A percentile compares a stretch with the other conserved stretches of the same genome.
Evolutionary conservation across 2,797 vertebrate genomes (phyloP).

Genomic region (Chlorospingus flavigularis): DNA sequence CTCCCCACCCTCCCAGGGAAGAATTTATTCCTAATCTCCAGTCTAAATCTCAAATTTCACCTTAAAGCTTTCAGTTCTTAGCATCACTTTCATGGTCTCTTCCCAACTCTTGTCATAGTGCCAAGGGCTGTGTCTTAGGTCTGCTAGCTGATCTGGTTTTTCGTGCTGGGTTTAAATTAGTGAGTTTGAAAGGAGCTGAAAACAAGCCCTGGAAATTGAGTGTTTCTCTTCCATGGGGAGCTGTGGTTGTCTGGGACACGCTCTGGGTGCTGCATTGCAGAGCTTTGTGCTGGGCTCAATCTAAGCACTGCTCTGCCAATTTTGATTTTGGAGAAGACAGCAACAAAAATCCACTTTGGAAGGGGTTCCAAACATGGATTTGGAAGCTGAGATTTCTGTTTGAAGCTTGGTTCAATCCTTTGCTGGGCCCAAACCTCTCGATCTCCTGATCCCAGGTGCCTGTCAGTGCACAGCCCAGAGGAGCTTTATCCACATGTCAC

Average conservation of each 20-base stretch:
- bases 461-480: background rate
- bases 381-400: background rate
- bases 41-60: background rate
- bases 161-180: background rate
- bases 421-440: background rate
- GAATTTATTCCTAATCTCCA: background rate
- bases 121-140: background rate
- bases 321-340: background rate
- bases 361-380: background rate
- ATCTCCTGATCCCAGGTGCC: background rate
- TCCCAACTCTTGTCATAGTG: background rate
- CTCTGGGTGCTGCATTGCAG: background rate
- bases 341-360: background rate
- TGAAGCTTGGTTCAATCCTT: background rate
- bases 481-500: fast-evolving
- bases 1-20: fast-evolving
- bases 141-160: background rate
- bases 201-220: background rate
- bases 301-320: background rate
- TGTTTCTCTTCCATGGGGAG: fast-evolving
- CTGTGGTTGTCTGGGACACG: background rate
- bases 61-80: background rate
- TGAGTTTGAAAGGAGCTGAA: background rate
- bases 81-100: background rate
- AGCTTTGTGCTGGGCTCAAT: fast-evolving